Evolutionary conservation across 2,888 invertebrate genomes (phyloP), one percentile per base, ranked within the genome.

Genomic region (Conistra vaccinii): DNA sequence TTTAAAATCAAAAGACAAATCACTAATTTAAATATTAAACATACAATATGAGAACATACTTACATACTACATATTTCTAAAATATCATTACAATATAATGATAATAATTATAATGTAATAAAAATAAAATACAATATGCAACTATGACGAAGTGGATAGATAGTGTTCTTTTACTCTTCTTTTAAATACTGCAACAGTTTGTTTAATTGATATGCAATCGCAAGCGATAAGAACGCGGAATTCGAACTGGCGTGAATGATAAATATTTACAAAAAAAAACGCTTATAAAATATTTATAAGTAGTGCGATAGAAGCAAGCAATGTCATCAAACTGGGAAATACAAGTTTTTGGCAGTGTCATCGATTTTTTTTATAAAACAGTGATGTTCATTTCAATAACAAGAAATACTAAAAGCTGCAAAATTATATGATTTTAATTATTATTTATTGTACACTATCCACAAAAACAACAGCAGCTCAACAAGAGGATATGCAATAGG

Each of bases 191-290:
- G 48, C 48, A 48, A 48, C 9, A 48, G 48, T 23, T 51, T 51
- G n/a, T n/a, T 48, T 62, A 65, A 78, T 80, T 71, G 68, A 78
- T 69, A 74, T 57, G 42, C 55, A 81, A 81, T 73, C 66, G 53
- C 12, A 29, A 70, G 39, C 12, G 74, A 75, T 81, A 81, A 73
- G 57, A 72, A 75, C 26, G 79, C 63, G 67, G 62, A 79, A 75
- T 75, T 45, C 4, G 35, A 73, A 55, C 29, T 20, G 23, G 26
- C 61, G 14, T 39, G 20, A 76, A 68, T 39, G 42, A 67, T 68
- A 67, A 66, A 61, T 35, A 55, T 48, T 51, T 61, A 35, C 7
- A 48, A 57, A 60, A 60, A 26, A 57, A 42, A 73, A 65, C 7
- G 23, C 26, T 10, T 7, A 26, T 23, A 29, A 10, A 26, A 70